Conservation (phyloP, 1,140 invertebrate genomes). For the Ruditapes philippinarum region DNA sequence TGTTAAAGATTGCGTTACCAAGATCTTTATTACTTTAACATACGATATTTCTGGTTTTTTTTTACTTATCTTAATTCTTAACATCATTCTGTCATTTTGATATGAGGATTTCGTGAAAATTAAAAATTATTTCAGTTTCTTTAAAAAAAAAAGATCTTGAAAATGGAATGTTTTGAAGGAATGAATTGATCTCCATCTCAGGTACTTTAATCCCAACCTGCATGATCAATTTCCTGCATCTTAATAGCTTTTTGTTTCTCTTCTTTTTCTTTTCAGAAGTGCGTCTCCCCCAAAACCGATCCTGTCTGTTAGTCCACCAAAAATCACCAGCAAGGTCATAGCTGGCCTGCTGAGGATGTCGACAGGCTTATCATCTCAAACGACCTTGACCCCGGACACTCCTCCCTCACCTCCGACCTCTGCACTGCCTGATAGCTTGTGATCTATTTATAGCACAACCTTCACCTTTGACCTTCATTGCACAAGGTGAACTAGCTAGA, state of each 20-base stretch:
- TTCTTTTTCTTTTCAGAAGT: slow-evolving; percentile 71
- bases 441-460: slow-evolving; percentile 41
- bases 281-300: slow-evolving; percentile 73
- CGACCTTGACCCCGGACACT: slow-evolving; percentile 41
- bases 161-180: not conserved
- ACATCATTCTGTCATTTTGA: too few relatives aligned
- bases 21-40: too few relatives aligned
- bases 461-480: slow-evolving; percentile 43
- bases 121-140: too few relatives aligned
- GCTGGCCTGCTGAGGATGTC: slow-evolving; percentile 73
- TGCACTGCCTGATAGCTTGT: slow-evolving; percentile 66
- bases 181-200: not conserved
- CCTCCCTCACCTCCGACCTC: slow-evolving; percentile 47
- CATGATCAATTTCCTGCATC: slow-evolving; percentile 6
- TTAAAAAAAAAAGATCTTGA: too few relatives aligned
- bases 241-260: slow-evolving; percentile 27
- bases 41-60: too few relatives aligned
- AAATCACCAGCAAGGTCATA: slow-evolving; percentile 78
- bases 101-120: too few relatives aligned
- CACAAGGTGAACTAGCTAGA: slow-evolving; percentile 53
- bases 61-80: too few relatives aligned
- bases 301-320: slow-evolving; percentile 75
- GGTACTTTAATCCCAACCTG: not conserved
- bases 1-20: too few relatives aligned
- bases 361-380: slow-evolving; percentile 21